Percentiles rank a stretch among this genome's conserved stretches.
phyloP scores from a whole-genome alignment of 2,888 invertebrate species.

The Lochmaea capreae region DNA sequence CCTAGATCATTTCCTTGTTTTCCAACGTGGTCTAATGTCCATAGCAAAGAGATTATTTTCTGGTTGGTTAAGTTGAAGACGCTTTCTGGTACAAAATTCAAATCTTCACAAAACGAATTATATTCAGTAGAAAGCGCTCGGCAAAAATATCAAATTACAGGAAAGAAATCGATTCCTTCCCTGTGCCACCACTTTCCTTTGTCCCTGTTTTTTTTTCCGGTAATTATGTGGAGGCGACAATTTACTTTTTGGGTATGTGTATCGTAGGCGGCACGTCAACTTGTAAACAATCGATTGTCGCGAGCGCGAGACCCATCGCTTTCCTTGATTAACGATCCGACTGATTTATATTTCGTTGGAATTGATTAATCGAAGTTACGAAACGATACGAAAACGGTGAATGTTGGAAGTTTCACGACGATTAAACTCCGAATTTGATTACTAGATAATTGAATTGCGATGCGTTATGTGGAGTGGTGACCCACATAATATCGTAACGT shows the following conservation, averaged over 20 bases:
- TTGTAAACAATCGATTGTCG: conserved; percentile 52
- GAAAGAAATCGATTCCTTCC: background rate
- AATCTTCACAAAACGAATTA: no score
- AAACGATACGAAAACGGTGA: background rate
- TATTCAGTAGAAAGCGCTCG: no score
- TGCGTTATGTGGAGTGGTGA: background rate
- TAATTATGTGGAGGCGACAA: conserved; percentile 39
- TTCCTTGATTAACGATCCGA: conserved; percentile 60
- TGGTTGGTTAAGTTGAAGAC: no score
- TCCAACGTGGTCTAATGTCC: no score
- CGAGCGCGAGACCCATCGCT: conserved; percentile 35
- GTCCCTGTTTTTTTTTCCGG: conserved; percentile 24
- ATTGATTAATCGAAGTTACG: conserved; percentile 48
- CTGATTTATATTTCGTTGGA: conserved; percentile 58
- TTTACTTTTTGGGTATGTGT: conserved; percentile 36
- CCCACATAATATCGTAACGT: no score
- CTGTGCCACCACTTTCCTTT: background rate
- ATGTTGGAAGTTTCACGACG: conserved; percentile 18
- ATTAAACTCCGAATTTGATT: conserved; percentile 20
- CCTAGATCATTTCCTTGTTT: no score
- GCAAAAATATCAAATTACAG: no score
- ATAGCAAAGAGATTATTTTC: no score
- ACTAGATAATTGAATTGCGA: conserved; percentile 10
- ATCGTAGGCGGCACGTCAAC: conserved; percentile 33
- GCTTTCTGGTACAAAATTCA: no score